Conservation (phyloP, 2,888 invertebrate species). For the Syritta pipiens region DNA sequence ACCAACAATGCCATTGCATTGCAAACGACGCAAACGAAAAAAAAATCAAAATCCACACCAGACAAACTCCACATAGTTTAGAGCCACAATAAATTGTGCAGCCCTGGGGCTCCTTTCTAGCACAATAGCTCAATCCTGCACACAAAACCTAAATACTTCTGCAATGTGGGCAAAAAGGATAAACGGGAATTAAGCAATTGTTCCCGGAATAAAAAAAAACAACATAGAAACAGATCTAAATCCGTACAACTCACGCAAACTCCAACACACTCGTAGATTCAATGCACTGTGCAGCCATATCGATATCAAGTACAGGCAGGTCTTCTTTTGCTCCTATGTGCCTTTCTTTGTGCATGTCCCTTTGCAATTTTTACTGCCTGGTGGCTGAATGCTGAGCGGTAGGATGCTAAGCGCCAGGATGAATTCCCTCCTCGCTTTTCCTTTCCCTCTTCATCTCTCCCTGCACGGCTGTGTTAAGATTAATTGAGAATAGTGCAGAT, state of each 20-base stretch:
- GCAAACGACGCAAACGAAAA: too few relatives aligned
- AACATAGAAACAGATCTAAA: too few relatives aligned
- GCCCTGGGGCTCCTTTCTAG: neutral
- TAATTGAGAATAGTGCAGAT: too few relatives aligned
- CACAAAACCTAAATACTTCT: constrained; percentile 18
- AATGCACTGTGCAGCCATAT: neutral
- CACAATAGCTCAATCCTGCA: constrained; percentile 5
- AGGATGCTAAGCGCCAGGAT: constrained; percentile 3
- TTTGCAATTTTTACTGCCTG: neutral
- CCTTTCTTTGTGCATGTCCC: neutral
- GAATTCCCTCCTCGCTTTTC: constrained; percentile 11
- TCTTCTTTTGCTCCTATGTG: constrained; percentile 16
- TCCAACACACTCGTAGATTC: neutral
- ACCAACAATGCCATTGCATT: too few relatives aligned
- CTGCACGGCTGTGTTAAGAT: too few relatives aligned
- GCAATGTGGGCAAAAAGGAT: constrained; percentile 25
- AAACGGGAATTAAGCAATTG: constrained; percentile 20
- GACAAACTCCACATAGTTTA: neutral
- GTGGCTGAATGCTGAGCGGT: neutral
- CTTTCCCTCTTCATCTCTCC: too few relatives aligned
- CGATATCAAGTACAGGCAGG: constrained; percentile 13
- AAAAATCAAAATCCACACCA: neutral
- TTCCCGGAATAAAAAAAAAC: constrained; percentile 27
- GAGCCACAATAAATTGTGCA: neutral
- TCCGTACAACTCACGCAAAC: constrained; percentile 3